Conservation (phyloP, 2,113 vertebrate species). For the Paradoxurus hermaphroditus region DNA sequence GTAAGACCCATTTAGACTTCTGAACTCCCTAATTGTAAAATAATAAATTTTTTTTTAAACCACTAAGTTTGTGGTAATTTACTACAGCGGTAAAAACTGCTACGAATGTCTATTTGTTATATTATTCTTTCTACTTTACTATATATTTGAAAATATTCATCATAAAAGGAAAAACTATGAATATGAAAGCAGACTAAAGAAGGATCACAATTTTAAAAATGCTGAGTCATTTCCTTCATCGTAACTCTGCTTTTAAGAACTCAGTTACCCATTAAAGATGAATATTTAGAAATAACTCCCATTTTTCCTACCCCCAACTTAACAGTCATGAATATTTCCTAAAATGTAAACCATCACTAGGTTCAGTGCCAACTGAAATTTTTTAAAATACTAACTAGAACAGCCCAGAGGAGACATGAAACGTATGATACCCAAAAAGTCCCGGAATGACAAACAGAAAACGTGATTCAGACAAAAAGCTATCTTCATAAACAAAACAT, state of each 20-base stretch:
- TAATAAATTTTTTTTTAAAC: not conserved
- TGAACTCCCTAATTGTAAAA: not conserved
- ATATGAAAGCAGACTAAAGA: not conserved
- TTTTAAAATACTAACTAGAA: not conserved
- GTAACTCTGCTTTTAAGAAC: constrained; percentile 31
- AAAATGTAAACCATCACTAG: not conserved
- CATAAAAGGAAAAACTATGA: not conserved
- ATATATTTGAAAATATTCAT: not conserved
- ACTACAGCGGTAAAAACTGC: constrained; percentile 16
- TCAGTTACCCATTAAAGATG: constrained; percentile 22
- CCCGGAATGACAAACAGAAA: not conserved
- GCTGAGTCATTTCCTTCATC: constrained; percentile 38
- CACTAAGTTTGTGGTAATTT: not conserved
- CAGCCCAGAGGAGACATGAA: not conserved
- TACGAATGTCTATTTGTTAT: not conserved
- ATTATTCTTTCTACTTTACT: constrained; percentile 12
- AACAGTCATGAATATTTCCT: not conserved
- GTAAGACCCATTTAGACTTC: not conserved
- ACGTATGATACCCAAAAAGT: not conserved
- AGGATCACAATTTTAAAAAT: not conserved
- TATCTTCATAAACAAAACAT: not conserved
- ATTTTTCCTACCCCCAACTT: not conserved
- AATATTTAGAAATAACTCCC: constrained; percentile 16
- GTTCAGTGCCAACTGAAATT: not conserved
- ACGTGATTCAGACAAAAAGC: not conserved